Percentiles rank a stretch among this genome's conserved stretches.
Evolutionary conservation across 2,113 vertebrate species (phyloP).

Genomic region (Natator depressus): DNA sequence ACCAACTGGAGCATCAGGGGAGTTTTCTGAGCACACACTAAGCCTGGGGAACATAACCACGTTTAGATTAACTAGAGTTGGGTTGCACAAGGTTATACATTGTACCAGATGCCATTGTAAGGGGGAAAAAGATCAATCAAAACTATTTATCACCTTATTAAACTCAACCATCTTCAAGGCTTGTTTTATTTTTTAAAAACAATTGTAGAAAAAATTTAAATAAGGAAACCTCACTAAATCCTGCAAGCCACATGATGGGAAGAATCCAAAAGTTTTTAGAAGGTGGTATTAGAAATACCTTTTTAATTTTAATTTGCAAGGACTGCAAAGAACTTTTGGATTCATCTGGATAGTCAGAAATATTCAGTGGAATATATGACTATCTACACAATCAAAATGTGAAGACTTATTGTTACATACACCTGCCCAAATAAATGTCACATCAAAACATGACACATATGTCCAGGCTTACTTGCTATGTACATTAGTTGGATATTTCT

Average conservation of each 20-base stretch:
- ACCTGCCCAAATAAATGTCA: background rate
- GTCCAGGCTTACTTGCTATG: background rate
- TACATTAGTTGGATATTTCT: background rate
- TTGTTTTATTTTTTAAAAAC: background rate
- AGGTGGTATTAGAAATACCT: background rate
- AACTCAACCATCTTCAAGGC: background rate
- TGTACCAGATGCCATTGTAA: background rate
- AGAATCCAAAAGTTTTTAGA: background rate
- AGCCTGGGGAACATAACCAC: background rate
- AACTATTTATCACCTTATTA: background rate
- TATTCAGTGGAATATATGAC: background rate
- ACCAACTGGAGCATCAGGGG: background rate
- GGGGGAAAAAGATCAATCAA: background rate
- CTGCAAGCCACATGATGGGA: background rate
- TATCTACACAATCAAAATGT: background rate
- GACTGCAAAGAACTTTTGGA: background rate
- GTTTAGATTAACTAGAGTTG: background rate
- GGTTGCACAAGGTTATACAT: background rate
- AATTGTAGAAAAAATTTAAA: background rate
- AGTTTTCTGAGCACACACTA: background rate
- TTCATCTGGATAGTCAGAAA: background rate
- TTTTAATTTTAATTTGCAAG: background rate
- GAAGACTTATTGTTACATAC: background rate
- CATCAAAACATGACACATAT: background rate
- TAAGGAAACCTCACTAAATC: background rate